Percentiles rank a stretch among this genome's conserved stretches.
Evolutionary conservation across 2,113 vertebrate genomes (phyloP).

Genomic region (Chaetura pelagica): DNA sequence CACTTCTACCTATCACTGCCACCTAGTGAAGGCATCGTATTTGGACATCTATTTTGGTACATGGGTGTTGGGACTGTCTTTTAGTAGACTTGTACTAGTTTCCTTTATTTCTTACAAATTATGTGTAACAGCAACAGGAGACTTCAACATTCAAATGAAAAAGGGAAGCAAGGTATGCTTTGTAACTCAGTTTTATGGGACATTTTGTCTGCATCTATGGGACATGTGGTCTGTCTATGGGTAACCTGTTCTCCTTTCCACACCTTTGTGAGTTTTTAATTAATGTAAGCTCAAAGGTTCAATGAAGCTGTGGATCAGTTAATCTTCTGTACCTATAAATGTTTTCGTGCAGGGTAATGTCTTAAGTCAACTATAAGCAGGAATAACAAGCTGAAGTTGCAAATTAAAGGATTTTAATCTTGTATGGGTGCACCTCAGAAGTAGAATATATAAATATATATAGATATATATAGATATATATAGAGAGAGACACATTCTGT

Average conservation of each 20-base stretch:
- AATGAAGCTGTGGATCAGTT: not conserved
- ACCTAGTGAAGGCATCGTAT: not conserved
- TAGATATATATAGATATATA: too few relatives aligned
- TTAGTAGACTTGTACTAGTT: not conserved
- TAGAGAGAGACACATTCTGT: not conserved
- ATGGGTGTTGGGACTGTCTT: not conserved
- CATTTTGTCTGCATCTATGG: not conserved
- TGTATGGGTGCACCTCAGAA: not conserved
- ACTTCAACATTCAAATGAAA: not conserved
- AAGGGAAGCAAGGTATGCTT: not conserved
- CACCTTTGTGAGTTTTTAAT: fast-evolving
- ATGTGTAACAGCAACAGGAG: not conserved
- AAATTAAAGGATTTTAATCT: not conserved
- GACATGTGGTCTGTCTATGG: not conserved
- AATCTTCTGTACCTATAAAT: not conserved
- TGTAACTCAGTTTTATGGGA: not conserved
- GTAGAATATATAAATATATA: not conserved
- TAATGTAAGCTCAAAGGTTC: not conserved
- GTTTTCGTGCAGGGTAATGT: not conserved
- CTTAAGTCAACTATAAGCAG: not conserved
- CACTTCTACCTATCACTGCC: not conserved
- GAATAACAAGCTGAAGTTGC: not conserved
- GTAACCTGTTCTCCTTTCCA: not conserved
- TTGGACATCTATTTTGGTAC: fast-evolving
- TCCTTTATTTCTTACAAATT: not conserved